Evolutionary conservation across 1,140 invertebrate genomes (phyloP).

Genomic region (Drosophila pseudoananassae): DNA sequence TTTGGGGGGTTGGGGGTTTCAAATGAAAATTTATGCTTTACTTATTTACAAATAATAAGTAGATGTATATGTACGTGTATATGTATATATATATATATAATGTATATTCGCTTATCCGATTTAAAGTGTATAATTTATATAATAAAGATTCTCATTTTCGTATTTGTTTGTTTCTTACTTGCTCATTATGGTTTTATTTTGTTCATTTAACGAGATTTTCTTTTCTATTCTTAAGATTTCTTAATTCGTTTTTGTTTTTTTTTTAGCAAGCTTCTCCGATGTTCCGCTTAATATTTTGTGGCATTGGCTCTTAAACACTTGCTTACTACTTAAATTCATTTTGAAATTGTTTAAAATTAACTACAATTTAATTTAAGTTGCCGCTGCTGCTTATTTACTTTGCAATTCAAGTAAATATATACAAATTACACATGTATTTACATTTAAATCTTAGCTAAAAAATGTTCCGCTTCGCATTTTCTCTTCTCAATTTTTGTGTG

Average conservation of each 20-base stretch:
- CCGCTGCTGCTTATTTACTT: conserved; percentile 75
- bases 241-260: conserved; percentile 17
- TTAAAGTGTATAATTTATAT: conserved; percentile 70
- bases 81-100: conserved; percentile 54
- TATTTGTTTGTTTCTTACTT: conserved; percentile 9
- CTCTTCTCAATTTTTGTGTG: conserved; percentile 16
- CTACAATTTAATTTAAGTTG: conserved; percentile 75
- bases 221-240: conserved; percentile 27
- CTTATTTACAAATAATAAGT: conserved; percentile 82
- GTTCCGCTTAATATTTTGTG: conserved; percentile 48
- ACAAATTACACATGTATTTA: conserved; percentile 82
- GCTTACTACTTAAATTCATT: conserved; percentile 72
- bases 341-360: conserved; percentile 81
- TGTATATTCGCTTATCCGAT: conserved; percentile 54
- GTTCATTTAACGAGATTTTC: conserved; percentile 49
- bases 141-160: conserved; percentile 65
- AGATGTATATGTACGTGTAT: conserved; percentile 61
- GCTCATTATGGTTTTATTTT: conserved; percentile 29
- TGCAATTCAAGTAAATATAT: conserved; percentile 80
- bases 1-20: conserved; percentile 19
- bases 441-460: conserved; percentile 78
- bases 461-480: conserved; percentile 39
- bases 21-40: conserved; percentile 71
- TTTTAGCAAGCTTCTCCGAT: background rate
- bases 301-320: conserved; percentile 61